phyloP scores from a whole-genome alignment of 1,140 invertebrate species.

The Hestina assimilis region DNA sequence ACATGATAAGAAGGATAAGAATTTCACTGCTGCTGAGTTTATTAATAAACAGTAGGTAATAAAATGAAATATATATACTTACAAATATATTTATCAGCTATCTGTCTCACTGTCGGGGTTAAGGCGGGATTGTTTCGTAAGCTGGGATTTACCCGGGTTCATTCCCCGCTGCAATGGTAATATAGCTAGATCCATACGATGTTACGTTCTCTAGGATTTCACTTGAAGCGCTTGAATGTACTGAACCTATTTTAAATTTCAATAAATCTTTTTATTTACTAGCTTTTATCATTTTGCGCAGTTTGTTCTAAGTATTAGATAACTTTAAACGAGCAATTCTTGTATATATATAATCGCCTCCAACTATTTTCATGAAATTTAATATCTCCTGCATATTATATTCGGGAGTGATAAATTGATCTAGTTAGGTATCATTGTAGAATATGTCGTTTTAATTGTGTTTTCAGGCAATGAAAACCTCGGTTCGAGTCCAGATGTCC shows the following conservation, averaged over 20 bases:
- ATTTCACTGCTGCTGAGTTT: too few relatives aligned
- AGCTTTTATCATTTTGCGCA: slow-evolving; percentile 4
- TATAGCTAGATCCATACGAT: slow-evolving; percentile 28
- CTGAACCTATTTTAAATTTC: slow-evolving; percentile 22
- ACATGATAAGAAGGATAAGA: too few relatives aligned
- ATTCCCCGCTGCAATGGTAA: slow-evolving; percentile 35
- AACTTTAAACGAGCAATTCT: not conserved
- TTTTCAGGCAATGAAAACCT: too few relatives aligned
- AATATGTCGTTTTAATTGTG: too few relatives aligned
- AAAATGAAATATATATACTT: not conserved
- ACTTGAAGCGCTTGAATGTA: slow-evolving; percentile 18
- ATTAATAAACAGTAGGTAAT: not conserved
- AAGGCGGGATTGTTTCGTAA: slow-evolving; percentile 33
- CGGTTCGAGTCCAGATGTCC: too few relatives aligned
- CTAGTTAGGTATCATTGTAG: too few relatives aligned
- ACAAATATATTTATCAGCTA: slow-evolving; percentile 25
- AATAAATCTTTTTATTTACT: slow-evolving; percentile 13
- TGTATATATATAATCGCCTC: too few relatives aligned
- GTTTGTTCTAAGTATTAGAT: slow-evolving; percentile 10
- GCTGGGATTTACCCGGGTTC: slow-evolving; percentile 48
- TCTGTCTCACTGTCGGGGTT: slow-evolving; percentile 30
- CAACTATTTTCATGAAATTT: too few relatives aligned
- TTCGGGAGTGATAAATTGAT: too few relatives aligned
- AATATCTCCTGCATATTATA: too few relatives aligned
- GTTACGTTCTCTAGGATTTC: slow-evolving; percentile 23